Base-by-base conservation (phyloP, 2,797 vertebrate genomes). In the Varecia variegata region DNA sequence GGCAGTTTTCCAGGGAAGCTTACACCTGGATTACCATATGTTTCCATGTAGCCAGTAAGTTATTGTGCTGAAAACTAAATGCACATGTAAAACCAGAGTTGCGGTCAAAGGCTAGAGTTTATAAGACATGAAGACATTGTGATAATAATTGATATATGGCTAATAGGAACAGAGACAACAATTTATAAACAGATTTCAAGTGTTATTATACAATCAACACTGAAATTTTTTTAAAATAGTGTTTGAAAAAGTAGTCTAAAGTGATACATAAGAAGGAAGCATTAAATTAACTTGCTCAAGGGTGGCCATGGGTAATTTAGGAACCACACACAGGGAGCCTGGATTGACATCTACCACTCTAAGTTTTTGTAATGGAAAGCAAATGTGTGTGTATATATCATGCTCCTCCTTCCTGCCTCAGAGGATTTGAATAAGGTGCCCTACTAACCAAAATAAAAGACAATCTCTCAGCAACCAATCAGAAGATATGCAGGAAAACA, bases 21-120 rank as follows among this genome's bases (percentile, higher is more conserved):
- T 93, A 93, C 94, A 98, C 95, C 96, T 97, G 96, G 91, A 88
- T 89, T 76, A 77, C 96, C 97, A 96, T 97, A 96, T 97, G 97
- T 97, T 97, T 82, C 91, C 35, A 73, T 38, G 71, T 95, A 96
- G 82, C 71, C 84, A 87, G 10, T 88, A 94, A 93, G 32, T 88
- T 94, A 82, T 9, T 81, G 40, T 84, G 65, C 76, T 80, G 80
- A 82, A 93, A 96, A 96, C 85, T 74, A 84, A 97, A 79, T 13
- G 4, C 30, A 71, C 9, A n/a, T 23, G 43, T 43, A 70, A 90
- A 91, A 68, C 67, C 35, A 91, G 43, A 96, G 18, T 30, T 93
- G 10, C 5, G 30, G 30, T 88, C 25, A 47, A 92, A 94, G 83
- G n/a, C 27, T 27, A 30, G 47, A 62, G 18, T 67, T 82, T 74